Evolutionary conservation across 2,113 vertebrate species (phyloP).

Genomic region (Dicentrarchus labrax): DNA sequence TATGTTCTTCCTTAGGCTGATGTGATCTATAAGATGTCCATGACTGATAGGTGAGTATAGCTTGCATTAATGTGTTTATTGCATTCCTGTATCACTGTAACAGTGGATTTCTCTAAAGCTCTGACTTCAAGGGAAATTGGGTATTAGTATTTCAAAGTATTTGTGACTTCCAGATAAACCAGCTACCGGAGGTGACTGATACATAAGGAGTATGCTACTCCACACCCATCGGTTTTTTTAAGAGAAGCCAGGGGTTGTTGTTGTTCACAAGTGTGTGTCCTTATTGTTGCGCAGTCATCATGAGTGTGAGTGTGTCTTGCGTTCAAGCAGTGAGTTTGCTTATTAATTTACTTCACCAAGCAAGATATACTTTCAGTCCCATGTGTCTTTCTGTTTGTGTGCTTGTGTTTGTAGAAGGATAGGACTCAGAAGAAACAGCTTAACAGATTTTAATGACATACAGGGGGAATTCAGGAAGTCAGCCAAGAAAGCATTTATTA

Average conservation of each 20-base stretch:
- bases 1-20: conserved; percentile 87
- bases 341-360: neutral
- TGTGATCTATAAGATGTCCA: conserved; percentile 98
- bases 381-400: neutral
- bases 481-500: neutral
- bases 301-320: neutral
- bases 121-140: neutral
- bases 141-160: neutral
- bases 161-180: conserved; percentile 6
- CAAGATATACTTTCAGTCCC: neutral
- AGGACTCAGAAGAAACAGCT: conserved; percentile 6
- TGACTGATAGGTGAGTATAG: conserved; percentile 95
- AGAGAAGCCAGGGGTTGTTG: neutral
- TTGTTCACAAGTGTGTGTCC: neutral
- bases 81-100: neutral
- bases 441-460: conserved; percentile 1
- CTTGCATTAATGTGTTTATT: neutral
- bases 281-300: neutral
- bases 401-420: neutral
- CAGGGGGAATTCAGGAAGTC: neutral
- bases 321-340: neutral
- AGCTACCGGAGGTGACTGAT: neutral
- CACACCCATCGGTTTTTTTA: conserved; percentile 10
- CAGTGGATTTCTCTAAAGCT: no score
- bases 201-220: neutral